Evolutionary conservation across 1,140 invertebrate genomes (phyloP).

Genomic region (Drosophila sturtevanti): DNA sequence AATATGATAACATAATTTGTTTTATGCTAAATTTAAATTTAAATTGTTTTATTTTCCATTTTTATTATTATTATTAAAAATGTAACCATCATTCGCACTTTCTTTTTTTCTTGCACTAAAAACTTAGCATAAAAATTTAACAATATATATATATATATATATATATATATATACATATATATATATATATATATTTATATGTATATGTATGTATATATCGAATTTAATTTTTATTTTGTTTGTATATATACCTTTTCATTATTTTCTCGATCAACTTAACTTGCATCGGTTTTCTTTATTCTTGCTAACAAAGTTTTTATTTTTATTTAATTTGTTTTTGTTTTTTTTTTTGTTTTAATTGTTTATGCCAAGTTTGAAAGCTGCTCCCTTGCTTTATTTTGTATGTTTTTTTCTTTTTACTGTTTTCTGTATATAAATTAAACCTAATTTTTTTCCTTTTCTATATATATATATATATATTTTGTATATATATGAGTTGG

Average conservation of each 20-base stretch:
- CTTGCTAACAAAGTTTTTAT: slow-evolving; percentile 50
- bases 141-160: slow-evolving; percentile 61
- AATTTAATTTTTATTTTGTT: slow-evolving; percentile 36
- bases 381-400: slow-evolving; percentile 67
- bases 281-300: slow-evolving; percentile 28
- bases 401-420: background rate
- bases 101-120: slow-evolving; percentile 64
- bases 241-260: slow-evolving; percentile 49
- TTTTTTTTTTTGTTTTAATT: slow-evolving; percentile 30
- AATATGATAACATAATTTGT: slow-evolving; percentile 76
- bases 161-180: slow-evolving; percentile 16
- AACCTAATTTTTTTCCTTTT: slow-evolving; percentile 58
- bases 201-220: slow-evolving; percentile 68
- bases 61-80: slow-evolving; percentile 68
- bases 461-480: slow-evolving; percentile 66
- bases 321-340: slow-evolving; percentile 9
- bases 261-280: slow-evolving; percentile 56
- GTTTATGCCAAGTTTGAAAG: slow-evolving; percentile 67
- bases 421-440: slow-evolving; percentile 65
- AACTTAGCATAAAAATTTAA: slow-evolving; percentile 81
- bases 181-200: slow-evolving; percentile 27
- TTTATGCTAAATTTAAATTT: slow-evolving; percentile 74
- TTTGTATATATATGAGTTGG: slow-evolving; percentile 45
- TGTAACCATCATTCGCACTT: slow-evolving; percentile 70
- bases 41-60: slow-evolving; percentile 42